These are phyloP conservation scores for Raphicerus campestris DNA, from an alignment of 2,113 vertebrate genomes.

Conservation along the genomic window DNA sequence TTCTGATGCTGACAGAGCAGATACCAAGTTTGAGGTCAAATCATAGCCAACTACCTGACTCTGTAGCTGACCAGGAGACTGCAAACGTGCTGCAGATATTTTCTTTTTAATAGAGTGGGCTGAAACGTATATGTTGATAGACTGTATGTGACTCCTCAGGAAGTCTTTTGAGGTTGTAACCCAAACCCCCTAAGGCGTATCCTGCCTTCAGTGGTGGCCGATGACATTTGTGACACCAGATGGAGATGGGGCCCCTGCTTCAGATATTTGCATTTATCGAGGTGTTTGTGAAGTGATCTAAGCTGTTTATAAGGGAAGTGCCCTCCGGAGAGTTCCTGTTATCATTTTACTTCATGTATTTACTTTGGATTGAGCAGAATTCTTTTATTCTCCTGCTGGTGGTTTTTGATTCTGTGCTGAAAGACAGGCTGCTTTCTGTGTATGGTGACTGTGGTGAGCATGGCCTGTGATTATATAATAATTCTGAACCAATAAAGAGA, in stretches of 20 bases:
- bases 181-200: neutral
- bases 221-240: neutral
- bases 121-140: neutral
- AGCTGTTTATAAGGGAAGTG: constrained; percentile 20
- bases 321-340: constrained; percentile 35
- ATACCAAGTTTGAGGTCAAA: neutral
- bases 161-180: neutral
- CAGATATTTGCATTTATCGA: constrained; percentile 23
- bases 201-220: neutral
- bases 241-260: neutral
- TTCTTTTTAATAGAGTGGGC: neutral
- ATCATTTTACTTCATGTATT: neutral
- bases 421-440: constrained; percentile 31
- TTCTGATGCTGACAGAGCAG: neutral
- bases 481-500: constrained; percentile 35
- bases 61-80: neutral
- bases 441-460: neutral
- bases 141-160: neutral
- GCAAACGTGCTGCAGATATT: neutral
- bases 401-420: constrained; percentile 29
- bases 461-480: constrained; percentile 41
- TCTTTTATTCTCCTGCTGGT: constrained; percentile 34
- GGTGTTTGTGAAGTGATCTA: constrained; percentile 22
- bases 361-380: constrained; percentile 46
- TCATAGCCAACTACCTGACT: neutral